Conservation (phyloP, 53 echinoderm and acorn worm genomes). For the Hippasteria phrygiana region DNA sequence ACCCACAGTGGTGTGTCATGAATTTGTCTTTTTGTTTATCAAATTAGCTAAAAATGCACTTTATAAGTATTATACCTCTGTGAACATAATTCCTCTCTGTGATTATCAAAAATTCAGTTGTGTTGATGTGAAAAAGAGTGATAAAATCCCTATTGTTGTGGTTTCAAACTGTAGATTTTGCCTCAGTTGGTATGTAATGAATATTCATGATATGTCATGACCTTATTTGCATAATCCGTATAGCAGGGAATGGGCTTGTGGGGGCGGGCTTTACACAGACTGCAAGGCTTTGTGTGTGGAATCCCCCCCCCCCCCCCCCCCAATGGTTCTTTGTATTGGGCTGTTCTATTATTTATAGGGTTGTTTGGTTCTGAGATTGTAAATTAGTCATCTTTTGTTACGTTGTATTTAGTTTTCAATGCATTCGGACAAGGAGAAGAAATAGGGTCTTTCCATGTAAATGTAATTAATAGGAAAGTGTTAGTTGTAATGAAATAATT, state of each 20-base stretch:
- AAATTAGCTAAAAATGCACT: neutral
- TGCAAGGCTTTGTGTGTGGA: too few relatives aligned
- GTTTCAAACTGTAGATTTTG: neutral
- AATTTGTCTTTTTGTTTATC: neutral
- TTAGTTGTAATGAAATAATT: too few relatives aligned
- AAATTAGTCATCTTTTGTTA: too few relatives aligned
- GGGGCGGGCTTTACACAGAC: too few relatives aligned
- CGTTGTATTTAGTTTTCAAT: too few relatives aligned
- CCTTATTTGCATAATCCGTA: constrained; percentile 10
- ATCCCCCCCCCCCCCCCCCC: too few relatives aligned
- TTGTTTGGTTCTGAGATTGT: neutral
- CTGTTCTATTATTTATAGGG: constrained; percentile 16
- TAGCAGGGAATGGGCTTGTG: constrained; percentile 2
- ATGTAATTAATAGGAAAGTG: too few relatives aligned
- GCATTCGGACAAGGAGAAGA: too few relatives aligned
- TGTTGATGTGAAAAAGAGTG: neutral
- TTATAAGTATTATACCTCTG: neutral
- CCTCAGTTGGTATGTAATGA: neutral
- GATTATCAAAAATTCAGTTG: neutral
- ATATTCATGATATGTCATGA: constrained; percentile 11
- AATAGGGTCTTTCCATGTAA: too few relatives aligned
- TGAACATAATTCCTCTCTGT: neutral
- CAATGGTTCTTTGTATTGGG: neutral
- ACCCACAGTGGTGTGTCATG: neutral
- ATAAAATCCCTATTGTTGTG: neutral